Evolutionary conservation across 2,888 invertebrate genomes (phyloP), one percentile per base, ranked within the genome.

Genomic region (Lagria hirta): DNA sequence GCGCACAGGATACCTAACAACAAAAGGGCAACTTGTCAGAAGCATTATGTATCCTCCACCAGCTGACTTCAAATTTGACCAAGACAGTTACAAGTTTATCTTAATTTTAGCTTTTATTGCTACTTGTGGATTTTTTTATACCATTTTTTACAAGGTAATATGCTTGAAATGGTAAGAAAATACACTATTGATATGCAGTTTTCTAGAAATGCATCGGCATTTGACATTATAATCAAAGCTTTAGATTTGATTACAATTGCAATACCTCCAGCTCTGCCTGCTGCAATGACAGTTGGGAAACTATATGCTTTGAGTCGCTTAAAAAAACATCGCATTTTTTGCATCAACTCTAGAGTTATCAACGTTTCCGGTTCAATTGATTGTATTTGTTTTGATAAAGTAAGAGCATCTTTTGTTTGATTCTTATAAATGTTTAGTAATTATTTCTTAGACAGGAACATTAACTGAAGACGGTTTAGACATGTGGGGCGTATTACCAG

Each of bases 231-330:
- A 0, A 71, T 91, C n/a, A 87, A 93, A 63, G 87, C 91, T 0
- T 73, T 96, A 51, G 96, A 96, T 72, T 82, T 96, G 30, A 86
- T 96, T 49, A 97, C 96, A 0, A 93, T 97, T 43, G 93, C 91
- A 20, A 89, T 96, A 0, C 96, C 96, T 0, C 96, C 96, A 1
- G 95, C 96, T 0, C 72, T 97, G 14, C 96, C 95, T 1, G 95
- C 95, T 20, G 96, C 96, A 46, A 95, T 96, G 94, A 94, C 95
- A 0, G 91, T 95, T 2, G 96, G 96, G 0, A 84, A 89, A n/a
- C 78, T 93, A 57, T 92, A 93, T 69, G 96, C 96, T 1, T 89
- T 95, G 61, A 78, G 79, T 42, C 76, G 96, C 4, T 76, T 97
- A 26, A 82, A 87, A 66, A 78, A 79, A 24, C 82, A 84, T 32